These are phyloP conservation scores for Corvus cornix DNA, from an alignment of 2,113 vertebrate species.

Conservation along the genomic window DNA sequence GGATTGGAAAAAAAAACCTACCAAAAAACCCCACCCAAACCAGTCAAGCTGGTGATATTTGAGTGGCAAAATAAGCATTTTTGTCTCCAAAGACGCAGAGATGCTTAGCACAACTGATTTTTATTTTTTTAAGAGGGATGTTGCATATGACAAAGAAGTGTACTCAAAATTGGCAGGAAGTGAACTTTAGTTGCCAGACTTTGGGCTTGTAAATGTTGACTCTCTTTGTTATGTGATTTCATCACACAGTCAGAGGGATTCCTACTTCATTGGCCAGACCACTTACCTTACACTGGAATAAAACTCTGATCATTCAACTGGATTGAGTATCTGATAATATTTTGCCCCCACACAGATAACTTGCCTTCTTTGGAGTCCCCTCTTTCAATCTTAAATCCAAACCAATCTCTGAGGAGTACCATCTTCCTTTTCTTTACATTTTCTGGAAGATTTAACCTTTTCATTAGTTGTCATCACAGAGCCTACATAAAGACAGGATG, in stretches of 20 bases:
- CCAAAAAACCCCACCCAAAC: accelerated
- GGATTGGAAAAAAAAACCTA: background rate
- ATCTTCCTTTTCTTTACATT: background rate
- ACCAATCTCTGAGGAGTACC: background rate
- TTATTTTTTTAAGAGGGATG: background rate
- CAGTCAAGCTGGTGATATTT: background rate
- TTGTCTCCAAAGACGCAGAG: background rate
- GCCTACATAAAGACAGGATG: background rate
- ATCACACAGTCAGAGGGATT: background rate
- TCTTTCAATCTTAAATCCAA: background rate
- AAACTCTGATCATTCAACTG: background rate
- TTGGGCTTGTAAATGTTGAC: background rate
- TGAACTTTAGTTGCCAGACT: background rate
- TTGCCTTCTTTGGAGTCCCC: background rate
- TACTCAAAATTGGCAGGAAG: background rate
- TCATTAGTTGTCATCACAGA: background rate
- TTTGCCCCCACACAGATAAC: background rate
- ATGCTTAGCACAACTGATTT: background rate
- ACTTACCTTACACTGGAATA: background rate
- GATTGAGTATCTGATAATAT: background rate
- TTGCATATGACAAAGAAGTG: background rate
- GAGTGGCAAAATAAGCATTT: background rate
- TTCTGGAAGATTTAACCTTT: background rate
- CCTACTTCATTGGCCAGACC: background rate
- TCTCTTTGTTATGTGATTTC: background rate